These are phyloP conservation scores for Tryphoninae sp. DNA, from an alignment of 2,888 invertebrate genomes.

Conservation along the genomic window DNA sequence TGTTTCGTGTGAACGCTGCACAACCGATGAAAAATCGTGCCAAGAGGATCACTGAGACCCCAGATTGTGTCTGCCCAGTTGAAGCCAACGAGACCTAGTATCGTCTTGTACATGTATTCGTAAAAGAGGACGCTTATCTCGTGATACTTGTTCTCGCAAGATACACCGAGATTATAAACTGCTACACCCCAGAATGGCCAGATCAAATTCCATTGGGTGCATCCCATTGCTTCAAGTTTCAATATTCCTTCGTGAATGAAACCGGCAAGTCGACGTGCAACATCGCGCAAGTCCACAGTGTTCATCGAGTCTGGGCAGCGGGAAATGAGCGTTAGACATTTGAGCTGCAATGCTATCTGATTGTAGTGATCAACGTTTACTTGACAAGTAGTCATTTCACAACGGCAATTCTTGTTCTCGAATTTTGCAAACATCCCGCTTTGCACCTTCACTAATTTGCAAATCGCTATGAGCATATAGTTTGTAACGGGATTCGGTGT, in stretches of 20 bases:
- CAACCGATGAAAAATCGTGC: conserved; percentile 67
- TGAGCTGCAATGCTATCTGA: conserved; percentile 32
- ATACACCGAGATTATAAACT: conserved; percentile 72
- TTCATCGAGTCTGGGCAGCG: background rate
- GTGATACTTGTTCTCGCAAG: conserved; percentile 65
- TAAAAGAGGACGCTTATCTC: conserved; percentile 66
- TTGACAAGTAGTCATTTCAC: conserved; percentile 14
- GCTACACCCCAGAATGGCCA: conserved; percentile 70
- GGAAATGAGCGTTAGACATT: conserved; percentile 25
- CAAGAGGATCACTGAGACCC: conserved; percentile 57
- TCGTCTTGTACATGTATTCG: conserved; percentile 67
- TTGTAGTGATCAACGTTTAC: conserved; percentile 32
- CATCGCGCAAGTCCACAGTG: conserved; percentile 55
- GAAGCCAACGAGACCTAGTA: conserved; percentile 68
- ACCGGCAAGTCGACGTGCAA: conserved; percentile 60
- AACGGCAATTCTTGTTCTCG: conserved; percentile 38
- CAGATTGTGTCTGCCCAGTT: conserved; percentile 59
- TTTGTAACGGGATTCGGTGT: background rate
- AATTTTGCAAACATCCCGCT: conserved; percentile 17
- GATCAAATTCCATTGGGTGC: conserved; percentile 69
- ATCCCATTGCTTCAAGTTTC: conserved; percentile 66
- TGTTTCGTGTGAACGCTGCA: conserved; percentile 66
- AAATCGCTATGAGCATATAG: conserved; percentile 25
- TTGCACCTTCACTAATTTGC: conserved; percentile 37
- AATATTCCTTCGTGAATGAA: conserved; percentile 62